Percentiles rank a stretch among this genome's conserved stretches.
phyloP scores from a whole-genome alignment of 2,113 vertebrate species.

The Gila orcuttii region DNA sequence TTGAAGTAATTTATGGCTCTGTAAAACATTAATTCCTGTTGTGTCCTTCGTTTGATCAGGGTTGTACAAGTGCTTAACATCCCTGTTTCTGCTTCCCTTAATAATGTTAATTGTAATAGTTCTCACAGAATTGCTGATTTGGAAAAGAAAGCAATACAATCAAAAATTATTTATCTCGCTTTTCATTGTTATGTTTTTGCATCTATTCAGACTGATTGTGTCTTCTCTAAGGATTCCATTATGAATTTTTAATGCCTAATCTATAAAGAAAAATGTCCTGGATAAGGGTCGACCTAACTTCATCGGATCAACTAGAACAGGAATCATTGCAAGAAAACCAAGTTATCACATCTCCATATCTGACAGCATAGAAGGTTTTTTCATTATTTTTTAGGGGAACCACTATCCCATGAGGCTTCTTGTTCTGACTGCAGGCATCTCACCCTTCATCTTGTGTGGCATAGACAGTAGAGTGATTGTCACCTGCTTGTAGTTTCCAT shows the following conservation, averaged over 20 bases:
- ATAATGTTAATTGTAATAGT: conserved; percentile 30
- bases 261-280: conserved; percentile 8
- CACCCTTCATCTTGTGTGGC: conserved; percentile 29
- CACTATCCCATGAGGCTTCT: conserved; percentile 23
- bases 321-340: background rate
- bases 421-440: conserved; percentile 24
- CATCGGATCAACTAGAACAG: background rate
- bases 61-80: background rate
- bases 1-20: conserved; percentile 41
- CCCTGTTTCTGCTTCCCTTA: background rate
- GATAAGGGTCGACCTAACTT: background rate
- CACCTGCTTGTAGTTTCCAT: conserved; percentile 28
- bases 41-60: conserved; percentile 10
- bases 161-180: background rate
- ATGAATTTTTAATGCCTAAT: conserved; percentile 44
- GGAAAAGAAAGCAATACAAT: background rate
- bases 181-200: conserved; percentile 20
- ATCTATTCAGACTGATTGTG: conserved; percentile 6
- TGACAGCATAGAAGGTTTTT: background rate
- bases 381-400: background rate
- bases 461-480: conserved; percentile 18
- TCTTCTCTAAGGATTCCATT: conserved; percentile 9
- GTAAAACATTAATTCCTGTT: conserved; percentile 32
- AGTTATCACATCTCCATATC: conserved; percentile 22
- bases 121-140: conserved; percentile 13